Base-by-base conservation (phyloP, 2,797 vertebrate genomes). In the Oryzias dopingdopingensis region DNA sequence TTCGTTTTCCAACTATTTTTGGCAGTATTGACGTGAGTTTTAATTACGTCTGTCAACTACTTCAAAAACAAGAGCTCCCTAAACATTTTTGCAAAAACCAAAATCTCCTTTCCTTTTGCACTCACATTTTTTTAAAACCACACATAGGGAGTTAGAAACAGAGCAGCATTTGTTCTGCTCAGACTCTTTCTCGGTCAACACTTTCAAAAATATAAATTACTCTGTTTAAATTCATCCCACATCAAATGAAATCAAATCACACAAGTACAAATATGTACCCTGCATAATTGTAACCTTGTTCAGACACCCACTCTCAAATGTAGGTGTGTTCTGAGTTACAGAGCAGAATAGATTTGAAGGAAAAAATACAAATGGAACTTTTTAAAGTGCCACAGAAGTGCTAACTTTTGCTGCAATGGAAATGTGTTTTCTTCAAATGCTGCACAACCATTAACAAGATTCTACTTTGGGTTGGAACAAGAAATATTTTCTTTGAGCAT, bases 181-280 rank as follows among this genome's bases (percentile, higher is more conserved):
- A 44, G 52, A 52, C 52, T 5, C 1, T 40, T 59, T 44, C 49
- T 16, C 52, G 44, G 45, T 42, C 53, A 5, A 61, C 70, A 49
- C 63, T 63, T 76, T 62, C 29, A 69, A 70, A 57, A 62, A 59
- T 65, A 83, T 58, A 42, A 45, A 37, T 37, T 12, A 37, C 10
- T 37, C 32, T 37, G 32, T 63, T 23, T 49, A 14, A 15, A 53
- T 48, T 57, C 10, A 15, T 8, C 41, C 79, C 70, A 74, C 83
- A 74, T 79, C 70, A 70, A 77, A 72, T 59, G 52, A 52, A 57
- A 82, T 82, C 60, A 75, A 68, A 80, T 80, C 59, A 65, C 78
- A 67, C 69, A 65, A 48, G 49, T 26, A 71, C 60, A 76, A 73
- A 80, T 66, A 64, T 29, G 67, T 59, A 62, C 23, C 72, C 1